phyloP scores from a whole-genome alignment of 2,797 vertebrate species.

The Babyrousa celebensis region DNA sequence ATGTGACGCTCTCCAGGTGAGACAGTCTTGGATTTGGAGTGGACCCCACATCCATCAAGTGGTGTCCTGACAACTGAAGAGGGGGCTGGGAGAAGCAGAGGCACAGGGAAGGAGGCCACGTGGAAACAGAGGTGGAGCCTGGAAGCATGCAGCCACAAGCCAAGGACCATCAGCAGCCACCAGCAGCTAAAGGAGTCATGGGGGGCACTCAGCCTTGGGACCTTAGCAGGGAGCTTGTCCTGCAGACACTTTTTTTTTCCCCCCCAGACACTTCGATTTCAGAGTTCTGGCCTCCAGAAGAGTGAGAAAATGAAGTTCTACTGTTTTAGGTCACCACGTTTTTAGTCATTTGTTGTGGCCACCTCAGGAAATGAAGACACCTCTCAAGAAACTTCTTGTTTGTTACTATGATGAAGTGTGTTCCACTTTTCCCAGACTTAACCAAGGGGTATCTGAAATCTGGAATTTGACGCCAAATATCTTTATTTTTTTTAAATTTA shows the following conservation, averaged over 20 bases:
- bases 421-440: fast-evolving
- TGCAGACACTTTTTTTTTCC: no score
- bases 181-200: not conserved
- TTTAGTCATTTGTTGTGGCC: not conserved
- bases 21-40: not conserved
- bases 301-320: no score
- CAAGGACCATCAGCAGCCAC: fast-evolving
- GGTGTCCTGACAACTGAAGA: not conserved
- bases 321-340: not conserved
- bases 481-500: not conserved
- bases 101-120: fast-evolving
- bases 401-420: not conserved
- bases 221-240: not conserved
- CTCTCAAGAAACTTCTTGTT: not conserved
- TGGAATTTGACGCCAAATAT: no score
- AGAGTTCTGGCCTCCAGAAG: not conserved
- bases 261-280: no score
- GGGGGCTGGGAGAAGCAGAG: not conserved
- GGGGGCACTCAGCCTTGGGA: not conserved
- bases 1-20: not conserved
- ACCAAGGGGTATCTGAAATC: no score
- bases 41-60: no score
- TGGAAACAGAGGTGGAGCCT: not conserved
- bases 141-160: fast-evolving
- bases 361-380: not conserved